Evolutionary conservation across 2,113 vertebrate species (phyloP).

Genomic region (Sphaerodactylus townsendi): DNA sequence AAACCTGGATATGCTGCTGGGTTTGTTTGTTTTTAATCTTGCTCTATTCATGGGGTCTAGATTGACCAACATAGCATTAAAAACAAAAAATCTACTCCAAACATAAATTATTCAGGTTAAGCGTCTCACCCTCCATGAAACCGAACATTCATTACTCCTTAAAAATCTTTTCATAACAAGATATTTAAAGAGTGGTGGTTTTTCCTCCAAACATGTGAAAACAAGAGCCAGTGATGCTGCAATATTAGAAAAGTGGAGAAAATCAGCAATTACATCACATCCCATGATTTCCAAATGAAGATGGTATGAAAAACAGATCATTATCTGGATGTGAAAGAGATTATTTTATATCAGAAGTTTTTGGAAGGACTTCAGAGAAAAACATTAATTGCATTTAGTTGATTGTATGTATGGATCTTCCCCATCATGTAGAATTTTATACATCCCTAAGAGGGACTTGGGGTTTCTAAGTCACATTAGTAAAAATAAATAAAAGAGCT

Average conservation of each 20-base stretch:
- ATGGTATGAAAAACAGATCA: not conserved
- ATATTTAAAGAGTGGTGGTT: not conserved
- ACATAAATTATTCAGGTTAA: not conserved
- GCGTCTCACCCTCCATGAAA: not conserved
- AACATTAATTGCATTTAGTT: not conserved
- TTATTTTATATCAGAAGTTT: not conserved
- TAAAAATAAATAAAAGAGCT: not conserved
- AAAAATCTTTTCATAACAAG: not conserved
- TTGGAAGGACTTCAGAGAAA: not conserved
- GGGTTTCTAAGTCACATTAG: not conserved
- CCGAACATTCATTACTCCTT: not conserved
- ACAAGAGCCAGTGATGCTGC: not conserved
- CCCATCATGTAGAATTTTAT: not conserved
- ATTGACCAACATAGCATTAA: not conserved
- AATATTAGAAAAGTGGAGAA: constrained; percentile 8
- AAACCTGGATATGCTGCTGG: too few species aligned
- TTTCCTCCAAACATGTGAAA: constrained; percentile 11
- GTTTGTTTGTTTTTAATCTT: too few species aligned
- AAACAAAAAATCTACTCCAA: not conserved
- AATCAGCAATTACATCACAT: constrained; percentile 7
- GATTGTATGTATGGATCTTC: not conserved
- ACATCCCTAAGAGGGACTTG: not conserved
- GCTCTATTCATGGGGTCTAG: not conserved
- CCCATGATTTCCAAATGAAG: not conserved
- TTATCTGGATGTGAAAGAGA: not conserved